These are phyloP conservation scores for Clistopyga incitator DNA, from an alignment of 2,888 invertebrate genomes.

Conservation along the genomic window DNA sequence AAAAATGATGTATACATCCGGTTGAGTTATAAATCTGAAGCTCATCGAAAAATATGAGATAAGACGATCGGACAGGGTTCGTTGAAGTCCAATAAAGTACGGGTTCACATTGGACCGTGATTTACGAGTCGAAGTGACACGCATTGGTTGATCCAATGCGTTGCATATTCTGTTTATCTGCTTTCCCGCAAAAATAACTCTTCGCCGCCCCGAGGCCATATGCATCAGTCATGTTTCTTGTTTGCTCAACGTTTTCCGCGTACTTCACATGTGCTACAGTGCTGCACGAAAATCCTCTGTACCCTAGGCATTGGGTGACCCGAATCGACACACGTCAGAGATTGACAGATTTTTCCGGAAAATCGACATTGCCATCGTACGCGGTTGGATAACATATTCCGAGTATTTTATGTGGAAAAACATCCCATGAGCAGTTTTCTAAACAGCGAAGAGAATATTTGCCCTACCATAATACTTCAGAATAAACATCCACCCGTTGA, in stretches of 20 bases:
- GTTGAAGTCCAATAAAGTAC: background rate
- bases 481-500: background rate
- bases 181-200: constrained; percentile 24
- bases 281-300: constrained; percentile 36
- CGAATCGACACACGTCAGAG: constrained; percentile 21
- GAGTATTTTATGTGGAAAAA: background rate
- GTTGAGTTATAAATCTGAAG: background rate
- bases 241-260: background rate
- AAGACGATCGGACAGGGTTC: background rate
- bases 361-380: background rate
- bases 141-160: background rate
- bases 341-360: constrained; percentile 50
- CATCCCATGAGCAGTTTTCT: too few relatives aligned
- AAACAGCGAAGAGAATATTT: background rate
- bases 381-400: constrained; percentile 25
- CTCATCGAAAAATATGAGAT: background rate
- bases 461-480: background rate
- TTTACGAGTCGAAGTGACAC: constrained; percentile 8
- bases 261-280: constrained; percentile 8
- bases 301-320: constrained; percentile 33
- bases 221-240: constrained; percentile 12
- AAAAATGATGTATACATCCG: background rate
- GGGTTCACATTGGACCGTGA: background rate
- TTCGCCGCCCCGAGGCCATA: constrained; percentile 16
- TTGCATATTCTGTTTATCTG: constrained; percentile 22